Evolutionary conservation across 2,888 invertebrate species (phyloP).

Genomic region (Volucella inflata): DNA sequence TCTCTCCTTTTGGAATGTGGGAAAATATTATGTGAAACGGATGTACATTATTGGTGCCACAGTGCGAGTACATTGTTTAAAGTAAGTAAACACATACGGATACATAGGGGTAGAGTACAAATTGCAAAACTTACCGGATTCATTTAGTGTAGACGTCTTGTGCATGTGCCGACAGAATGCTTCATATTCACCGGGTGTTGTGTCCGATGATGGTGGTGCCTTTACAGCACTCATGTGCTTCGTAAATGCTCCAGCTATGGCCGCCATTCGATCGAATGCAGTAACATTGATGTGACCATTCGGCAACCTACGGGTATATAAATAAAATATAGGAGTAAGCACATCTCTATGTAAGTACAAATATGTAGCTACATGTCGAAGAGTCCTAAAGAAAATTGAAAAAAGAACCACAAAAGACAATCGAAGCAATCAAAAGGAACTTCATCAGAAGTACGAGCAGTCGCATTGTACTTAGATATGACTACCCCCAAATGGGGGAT

Average conservation of each 20-base stretch:
- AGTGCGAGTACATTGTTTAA: slow-evolving; percentile 43
- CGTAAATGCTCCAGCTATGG: slow-evolving; percentile 83
- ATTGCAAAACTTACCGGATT: slow-evolving; percentile 81
- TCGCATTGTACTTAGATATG: not conserved
- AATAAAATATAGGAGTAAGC: slow-evolving; percentile 58
- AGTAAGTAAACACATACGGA: slow-evolving; percentile 24
- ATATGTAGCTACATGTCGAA: not conserved
- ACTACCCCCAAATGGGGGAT: not conserved
- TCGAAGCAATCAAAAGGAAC: slow-evolving; percentile 29
- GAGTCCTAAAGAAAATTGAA: slow-evolving; percentile 41
- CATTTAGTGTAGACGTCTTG: slow-evolving; percentile 81
- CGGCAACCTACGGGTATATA: slow-evolving; percentile 86
- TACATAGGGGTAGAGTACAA: slow-evolving; percentile 14
- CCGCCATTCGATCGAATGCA: slow-evolving; percentile 83
- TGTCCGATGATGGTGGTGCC: slow-evolving; percentile 76
- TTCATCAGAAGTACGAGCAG: slow-evolving; percentile 12
- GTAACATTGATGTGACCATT: slow-evolving; percentile 93
- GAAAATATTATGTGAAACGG: slow-evolving; percentile 34
- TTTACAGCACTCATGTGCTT: slow-evolving; percentile 83
- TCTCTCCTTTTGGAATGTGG: slow-evolving; percentile 12
- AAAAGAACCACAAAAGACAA: slow-evolving; percentile 45
- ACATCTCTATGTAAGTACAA: slow-evolving; percentile 12
- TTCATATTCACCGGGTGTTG: slow-evolving; percentile 81
- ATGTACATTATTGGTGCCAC: slow-evolving; percentile 1
- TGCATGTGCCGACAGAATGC: slow-evolving; percentile 83